Evolutionary conservation across 2,888 invertebrate genomes (phyloP), one percentile per base, ranked within the genome.

Genomic region (Dynastes maya): DNA sequence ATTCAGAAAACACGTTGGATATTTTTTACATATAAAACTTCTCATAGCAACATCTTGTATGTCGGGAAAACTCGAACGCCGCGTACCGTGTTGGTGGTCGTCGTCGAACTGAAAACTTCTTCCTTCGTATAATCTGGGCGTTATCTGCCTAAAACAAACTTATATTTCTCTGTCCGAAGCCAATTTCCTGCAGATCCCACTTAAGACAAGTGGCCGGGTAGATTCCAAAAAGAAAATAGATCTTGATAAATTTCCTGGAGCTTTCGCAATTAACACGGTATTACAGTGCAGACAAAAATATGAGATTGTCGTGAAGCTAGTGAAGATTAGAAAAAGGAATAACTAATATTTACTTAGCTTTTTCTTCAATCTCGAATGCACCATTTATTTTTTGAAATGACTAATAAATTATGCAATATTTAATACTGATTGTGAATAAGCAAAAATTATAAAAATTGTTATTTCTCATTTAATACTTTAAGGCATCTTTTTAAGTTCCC

Each of bases 141-240:
- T 84, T 85, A 84, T 85, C 85, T 83, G 83, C 82, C 84, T 86
- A 84, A 83, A 84, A 85, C 85, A 85, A 85, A 85, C 84, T 86
- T 86, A 85, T 85, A 85, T 85, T 84, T 85, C 84, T 85, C 86
- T 84, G 85, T 85, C 84, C 83, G 81, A 80, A 85, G 85, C 85
- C 86, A 86, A 86, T 86, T 85, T 85, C 84, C 84, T 84, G 83
- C 82, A 84, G 84, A 83, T 84, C 84, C 83, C 83, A 83, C 84
- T 83, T 84, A 84, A 85, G 84, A 83, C 84, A 83, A 84, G 83
- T 83, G 81, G 83, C 77, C 82, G 82, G 83, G 84, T 83, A 85
- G 86, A 86, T 84, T 85, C 84, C 83, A 85, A 85, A 85, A 85
- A 85, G 81, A 84, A 82, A 79, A 81, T 79, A 81, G 81, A 84